These are phyloP conservation scores for Callyntrura sp. DNA, from an alignment of 2,888 invertebrate species.

Conservation along the genomic window DNA sequence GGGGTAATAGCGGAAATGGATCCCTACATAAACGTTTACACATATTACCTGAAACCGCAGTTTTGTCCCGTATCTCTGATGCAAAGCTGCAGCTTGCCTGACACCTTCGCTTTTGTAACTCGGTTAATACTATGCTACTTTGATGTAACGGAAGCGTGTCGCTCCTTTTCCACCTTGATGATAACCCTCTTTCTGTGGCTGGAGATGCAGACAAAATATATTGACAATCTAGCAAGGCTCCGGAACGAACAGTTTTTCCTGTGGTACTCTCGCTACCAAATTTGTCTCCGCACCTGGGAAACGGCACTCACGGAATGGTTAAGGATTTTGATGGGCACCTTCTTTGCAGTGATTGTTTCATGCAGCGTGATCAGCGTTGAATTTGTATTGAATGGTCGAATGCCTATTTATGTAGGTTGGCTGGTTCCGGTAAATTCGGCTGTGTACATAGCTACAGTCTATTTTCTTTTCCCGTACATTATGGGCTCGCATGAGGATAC, in stretches of 20 bases:
- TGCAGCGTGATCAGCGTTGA: conserved; percentile 4
- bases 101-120: neutral
- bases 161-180: neutral
- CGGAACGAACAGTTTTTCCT: neutral
- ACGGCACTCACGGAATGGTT: neutral
- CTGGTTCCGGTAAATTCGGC: too few relatives aligned
- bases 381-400: neutral
- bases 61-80: neutral
- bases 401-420: neutral
- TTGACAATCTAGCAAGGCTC: neutral
- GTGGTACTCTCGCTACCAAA: neutral
- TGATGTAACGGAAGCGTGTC: neutral
- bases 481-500: conserved; percentile 46
- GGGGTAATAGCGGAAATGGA: neutral
- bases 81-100: neutral
- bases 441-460: too few relatives aligned
- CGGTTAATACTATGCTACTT: neutral
- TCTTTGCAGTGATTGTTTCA: neutral
- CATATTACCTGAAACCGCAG: neutral
- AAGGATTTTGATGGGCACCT: neutral
- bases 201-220: conserved; percentile 1
- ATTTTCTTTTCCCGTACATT: too few relatives aligned
- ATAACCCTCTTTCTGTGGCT: neutral
- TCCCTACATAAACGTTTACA: neutral
- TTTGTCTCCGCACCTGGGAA: neutral